A percentile compares a stretch with the other conserved stretches of the same genome.
Conservation (phyloP, 1,140 invertebrate genomes). For the Macrobrachium nipponense region DNA sequence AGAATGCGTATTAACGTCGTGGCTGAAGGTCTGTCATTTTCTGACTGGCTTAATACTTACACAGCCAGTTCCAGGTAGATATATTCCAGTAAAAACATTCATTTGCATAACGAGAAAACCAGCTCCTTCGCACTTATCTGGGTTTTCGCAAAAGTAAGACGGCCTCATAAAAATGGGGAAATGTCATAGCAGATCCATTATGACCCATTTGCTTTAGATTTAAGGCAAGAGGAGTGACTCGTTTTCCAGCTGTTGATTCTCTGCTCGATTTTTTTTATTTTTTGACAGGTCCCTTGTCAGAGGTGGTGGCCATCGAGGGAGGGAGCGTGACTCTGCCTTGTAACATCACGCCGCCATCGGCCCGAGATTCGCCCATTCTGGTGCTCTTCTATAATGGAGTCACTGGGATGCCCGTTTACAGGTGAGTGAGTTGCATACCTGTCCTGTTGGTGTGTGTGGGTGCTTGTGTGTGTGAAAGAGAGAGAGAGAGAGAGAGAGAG, state of each 20-base stretch:
- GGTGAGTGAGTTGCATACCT: slow-evolving; percentile 1
- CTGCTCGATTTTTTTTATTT: background rate
- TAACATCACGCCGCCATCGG: slow-evolving; percentile 19
- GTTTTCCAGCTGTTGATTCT: background rate
- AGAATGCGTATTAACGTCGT: too few relatives aligned
- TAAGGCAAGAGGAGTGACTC: background rate
- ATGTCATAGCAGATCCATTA: background rate
- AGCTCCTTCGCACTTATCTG: too few relatives aligned
- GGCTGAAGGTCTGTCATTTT: too few relatives aligned
- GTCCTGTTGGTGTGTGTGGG: too few relatives aligned
- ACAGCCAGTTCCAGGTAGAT: too few relatives aligned
- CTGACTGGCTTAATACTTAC: too few relatives aligned
- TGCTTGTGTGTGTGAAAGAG: too few relatives aligned
- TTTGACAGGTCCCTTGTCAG: slow-evolving; percentile 17
- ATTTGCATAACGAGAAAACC: too few relatives aligned
- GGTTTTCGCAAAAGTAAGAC: too few relatives aligned
- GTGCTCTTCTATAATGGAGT: slow-evolving; percentile 37
- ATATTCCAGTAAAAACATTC: too few relatives aligned
- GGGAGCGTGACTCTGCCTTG: slow-evolving; percentile 20
- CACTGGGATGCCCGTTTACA: slow-evolving; percentile 44
- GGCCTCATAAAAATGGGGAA: too few relatives aligned
- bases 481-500: too few relatives aligned
- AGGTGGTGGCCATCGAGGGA: slow-evolving; percentile 26
- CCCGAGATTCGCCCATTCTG: slow-evolving; percentile 26
- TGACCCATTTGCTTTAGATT: background rate